phyloP scores from a whole-genome alignment of 2,113 vertebrate species.

The Chrysemys picta region DNA sequence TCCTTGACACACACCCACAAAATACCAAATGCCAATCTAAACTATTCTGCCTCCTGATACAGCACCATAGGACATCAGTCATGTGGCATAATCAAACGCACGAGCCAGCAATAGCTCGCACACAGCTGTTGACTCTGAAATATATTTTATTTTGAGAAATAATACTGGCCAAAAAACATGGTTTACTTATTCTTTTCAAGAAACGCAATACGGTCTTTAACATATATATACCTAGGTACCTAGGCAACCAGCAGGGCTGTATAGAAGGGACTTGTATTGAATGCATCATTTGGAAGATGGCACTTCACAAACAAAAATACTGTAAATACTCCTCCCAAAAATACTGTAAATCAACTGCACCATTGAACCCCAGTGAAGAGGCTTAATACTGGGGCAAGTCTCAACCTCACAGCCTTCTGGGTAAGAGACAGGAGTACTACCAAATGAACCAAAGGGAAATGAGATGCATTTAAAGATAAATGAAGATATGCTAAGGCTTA shows the following conservation, averaged over 20 bases:
- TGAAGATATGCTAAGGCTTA: slow-evolving; percentile 25
- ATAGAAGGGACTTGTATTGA: neutral
- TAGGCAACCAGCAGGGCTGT: neutral
- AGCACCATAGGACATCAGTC: neutral
- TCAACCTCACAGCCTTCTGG: neutral
- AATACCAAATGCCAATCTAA: neutral
- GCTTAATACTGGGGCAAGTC: neutral
- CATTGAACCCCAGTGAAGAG: neutral
- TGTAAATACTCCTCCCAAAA: neutral
- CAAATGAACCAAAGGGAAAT: slow-evolving; percentile 39
- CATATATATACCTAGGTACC: neutral
- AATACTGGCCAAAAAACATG: neutral
- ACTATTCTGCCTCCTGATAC: neutral
- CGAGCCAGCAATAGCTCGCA: neutral
- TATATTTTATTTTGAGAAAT: neutral
- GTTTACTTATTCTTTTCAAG: neutral
- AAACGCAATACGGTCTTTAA: neutral
- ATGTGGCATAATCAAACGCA: neutral
- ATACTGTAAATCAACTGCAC: neutral
- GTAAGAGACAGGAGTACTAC: slow-evolving; percentile 1
- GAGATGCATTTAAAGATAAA: slow-evolving; percentile 45
- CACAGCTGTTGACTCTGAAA: neutral
- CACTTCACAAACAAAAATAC: neutral
- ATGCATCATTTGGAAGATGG: neutral
- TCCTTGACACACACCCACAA: neutral